A percentile compares a stretch with the other conserved stretches of the same genome.
phyloP scores from a whole-genome alignment of 2,797 vertebrate species.

The Cyprinodon diabolis region DNA sequence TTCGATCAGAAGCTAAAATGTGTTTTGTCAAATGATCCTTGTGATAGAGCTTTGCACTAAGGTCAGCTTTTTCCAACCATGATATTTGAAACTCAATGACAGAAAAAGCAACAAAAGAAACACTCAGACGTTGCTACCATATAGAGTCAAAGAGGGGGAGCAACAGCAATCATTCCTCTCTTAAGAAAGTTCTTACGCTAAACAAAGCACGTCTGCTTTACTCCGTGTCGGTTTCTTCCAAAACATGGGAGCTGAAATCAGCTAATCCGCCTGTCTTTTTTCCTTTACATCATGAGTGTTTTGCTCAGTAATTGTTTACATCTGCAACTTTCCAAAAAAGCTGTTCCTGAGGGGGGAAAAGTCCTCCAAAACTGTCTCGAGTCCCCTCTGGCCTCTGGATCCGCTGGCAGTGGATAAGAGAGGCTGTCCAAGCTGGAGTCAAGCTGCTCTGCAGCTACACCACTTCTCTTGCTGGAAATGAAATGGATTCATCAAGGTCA shows the following conservation, averaged over 20 bases:
- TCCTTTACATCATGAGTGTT: constrained; percentile 66
- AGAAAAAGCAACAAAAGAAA: neutral
- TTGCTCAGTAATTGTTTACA: constrained; percentile 80
- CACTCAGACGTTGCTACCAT: neutral
- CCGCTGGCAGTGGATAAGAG: constrained; percentile 76
- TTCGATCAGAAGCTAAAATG: neutral
- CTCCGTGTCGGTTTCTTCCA: constrained; percentile 51
- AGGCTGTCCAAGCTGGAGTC: constrained; percentile 36
- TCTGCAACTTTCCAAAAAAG: constrained; percentile 69
- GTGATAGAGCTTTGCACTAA: neutral
- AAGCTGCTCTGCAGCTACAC: constrained; percentile 55
- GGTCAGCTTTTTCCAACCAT: neutral
- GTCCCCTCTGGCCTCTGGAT: constrained; percentile 67
- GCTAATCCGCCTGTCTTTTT: constrained; percentile 59
- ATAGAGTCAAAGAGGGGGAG: neutral
- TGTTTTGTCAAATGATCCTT: neutral
- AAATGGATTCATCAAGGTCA: constrained; percentile 61
- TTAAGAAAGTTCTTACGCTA: neutral
- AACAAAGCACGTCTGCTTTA: constrained; percentile 7
- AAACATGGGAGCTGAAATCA: constrained; percentile 56
- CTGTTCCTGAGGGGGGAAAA: constrained; percentile 36
- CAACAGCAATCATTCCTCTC: constrained; percentile 11
- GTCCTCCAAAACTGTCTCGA: constrained; percentile 57
- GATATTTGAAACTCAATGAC: neutral
- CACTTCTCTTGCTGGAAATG: constrained; percentile 30